Evolutionary conservation across 1,140 invertebrate species (phyloP).

Genomic region (Achatina immaculata): DNA sequence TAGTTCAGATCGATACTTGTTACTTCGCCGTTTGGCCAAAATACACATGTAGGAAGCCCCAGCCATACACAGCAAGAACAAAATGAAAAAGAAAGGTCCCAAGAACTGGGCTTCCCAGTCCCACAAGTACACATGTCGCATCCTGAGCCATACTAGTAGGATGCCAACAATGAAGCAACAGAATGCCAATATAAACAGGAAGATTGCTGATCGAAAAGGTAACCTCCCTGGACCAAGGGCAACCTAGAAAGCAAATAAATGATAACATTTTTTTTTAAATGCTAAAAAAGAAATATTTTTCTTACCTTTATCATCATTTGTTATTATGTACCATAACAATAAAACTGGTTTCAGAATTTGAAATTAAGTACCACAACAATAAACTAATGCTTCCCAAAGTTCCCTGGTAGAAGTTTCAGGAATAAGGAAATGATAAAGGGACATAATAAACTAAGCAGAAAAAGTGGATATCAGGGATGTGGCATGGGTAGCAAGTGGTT

Average conservation of each 20-base stretch:
- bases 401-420: too few species aligned
- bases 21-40: constrained; percentile 54
- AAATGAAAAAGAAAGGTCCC: constrained; percentile 63
- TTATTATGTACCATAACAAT: too few species aligned
- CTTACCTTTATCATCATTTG: too few species aligned
- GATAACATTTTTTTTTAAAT: too few species aligned
- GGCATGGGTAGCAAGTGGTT: too few species aligned
- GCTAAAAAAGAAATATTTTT: too few species aligned
- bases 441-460: too few species aligned
- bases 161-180: constrained; percentile 54
- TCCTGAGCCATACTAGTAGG: constrained; percentile 56
- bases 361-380: too few species aligned
- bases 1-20: constrained; percentile 59
- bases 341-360: too few species aligned
- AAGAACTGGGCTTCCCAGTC: constrained; percentile 61
- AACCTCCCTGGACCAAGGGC: constrained; percentile 55
- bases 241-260: constrained; percentile 3
- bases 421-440: too few species aligned
- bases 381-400: too few species aligned
- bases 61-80: constrained; percentile 55
- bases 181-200: constrained; percentile 47
- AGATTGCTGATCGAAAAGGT: constrained; percentile 44
- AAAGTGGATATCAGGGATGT: too few species aligned
- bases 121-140: constrained; percentile 63
- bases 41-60: constrained; percentile 53